Conservation (phyloP, 2,888 invertebrate genomes). For the Ectropis crepuscularia region DNA sequence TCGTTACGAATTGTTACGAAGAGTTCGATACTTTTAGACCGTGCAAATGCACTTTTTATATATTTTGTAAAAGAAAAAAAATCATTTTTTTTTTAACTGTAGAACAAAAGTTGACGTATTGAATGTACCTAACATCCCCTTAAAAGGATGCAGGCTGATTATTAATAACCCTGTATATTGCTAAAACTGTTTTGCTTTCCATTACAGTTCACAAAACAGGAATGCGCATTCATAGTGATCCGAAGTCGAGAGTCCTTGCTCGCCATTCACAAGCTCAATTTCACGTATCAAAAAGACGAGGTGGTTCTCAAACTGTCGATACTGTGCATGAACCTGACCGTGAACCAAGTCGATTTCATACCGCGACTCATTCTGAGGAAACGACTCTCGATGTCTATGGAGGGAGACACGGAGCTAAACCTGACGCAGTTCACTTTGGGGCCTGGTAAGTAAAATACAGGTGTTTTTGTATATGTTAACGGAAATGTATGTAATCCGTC, state of each 20-base stretch:
- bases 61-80: no score
- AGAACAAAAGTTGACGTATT: no score
- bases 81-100: no score
- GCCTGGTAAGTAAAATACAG: slow-evolving; percentile 52
- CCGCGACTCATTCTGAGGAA: slow-evolving; percentile 63
- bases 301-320: slow-evolving; percentile 56
- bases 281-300: slow-evolving; percentile 54
- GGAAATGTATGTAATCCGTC: no score
- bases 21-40: no score
- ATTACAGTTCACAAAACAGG: slow-evolving; percentile 59
- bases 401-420: slow-evolving; percentile 50
- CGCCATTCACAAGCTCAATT: slow-evolving; percentile 61
- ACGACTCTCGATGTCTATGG: slow-evolving; percentile 45
- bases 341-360: slow-evolving; percentile 58
- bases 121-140: no score
- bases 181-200: neutral
- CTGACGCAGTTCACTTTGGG: slow-evolving; percentile 63
- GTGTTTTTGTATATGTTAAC: no score
- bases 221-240: slow-evolving; percentile 69
- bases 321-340: slow-evolving; percentile 40
- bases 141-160: no score
- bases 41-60: no score
- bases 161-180: no score
- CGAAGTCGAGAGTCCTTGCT: slow-evolving; percentile 55
- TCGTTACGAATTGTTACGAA: no score